Evolutionary conservation across 2,888 invertebrate genomes (phyloP), one percentile per base, ranked within the genome.

Genomic region (Pseudococcus viburni): DNA sequence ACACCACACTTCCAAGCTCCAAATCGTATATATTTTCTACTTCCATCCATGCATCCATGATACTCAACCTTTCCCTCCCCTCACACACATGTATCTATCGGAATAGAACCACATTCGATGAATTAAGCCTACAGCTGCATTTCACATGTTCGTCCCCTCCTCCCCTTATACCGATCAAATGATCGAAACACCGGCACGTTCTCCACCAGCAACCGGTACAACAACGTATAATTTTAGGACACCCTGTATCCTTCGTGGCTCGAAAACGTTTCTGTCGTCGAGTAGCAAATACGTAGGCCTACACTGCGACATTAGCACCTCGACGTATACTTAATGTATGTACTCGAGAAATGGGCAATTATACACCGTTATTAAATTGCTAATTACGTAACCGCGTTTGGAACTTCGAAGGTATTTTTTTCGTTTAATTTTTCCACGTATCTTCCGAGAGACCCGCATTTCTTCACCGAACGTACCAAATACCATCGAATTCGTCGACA

Each of bases 331-430:
- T 55, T 46, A 11, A 46, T 46, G 46, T 33, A 33, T 33, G 26
- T 33, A 33, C 26, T 33, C 26, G 26, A 3, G 1, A 33, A 33
- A 46, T 46, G 59, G 59, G 59, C 59, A 59, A 59, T 59, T 59
- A 55, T 59, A 59, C 59, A 59, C 59, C 59, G 59, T 55, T 55
- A 59, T 59, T 19, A 59, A 59, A 59, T 59, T 59, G 9, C 59
- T 59, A 59, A 59, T 59, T 19, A 19, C 19, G 59, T 59, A 59
- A 59, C n/a, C 19, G 46, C 19, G 46, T 46, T 46, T 46, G 46
- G 46, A 12, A 33, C 26, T 46, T 11, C 46, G 7, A 11, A 46
- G 1, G 46, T 46, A 46, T 12, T 12, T 46, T 11, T 46, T 46
- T 46, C 46, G 3, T 46, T 46, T 12, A 8, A 8, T 46, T 8